phyloP scores from a whole-genome alignment of 2,797 vertebrate genomes.

The Craterocephalus amniculus region DNA sequence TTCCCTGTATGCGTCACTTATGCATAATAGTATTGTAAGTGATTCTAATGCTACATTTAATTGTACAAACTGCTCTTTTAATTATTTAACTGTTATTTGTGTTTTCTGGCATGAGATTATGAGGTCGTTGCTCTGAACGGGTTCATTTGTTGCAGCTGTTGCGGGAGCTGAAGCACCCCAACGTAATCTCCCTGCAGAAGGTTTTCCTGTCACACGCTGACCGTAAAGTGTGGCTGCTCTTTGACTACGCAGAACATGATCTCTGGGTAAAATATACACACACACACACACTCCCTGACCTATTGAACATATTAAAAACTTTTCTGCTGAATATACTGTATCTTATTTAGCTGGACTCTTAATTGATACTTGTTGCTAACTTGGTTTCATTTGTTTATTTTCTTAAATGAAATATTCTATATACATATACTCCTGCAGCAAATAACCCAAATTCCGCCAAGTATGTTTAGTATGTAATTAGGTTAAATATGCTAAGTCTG shows the following conservation, averaged over 20 bases:
- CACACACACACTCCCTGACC: slow-evolving; percentile 5
- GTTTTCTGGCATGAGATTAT: slow-evolving; percentile 14
- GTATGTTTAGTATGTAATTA: not conserved
- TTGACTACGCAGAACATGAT: slow-evolving; percentile 98
- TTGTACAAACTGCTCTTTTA: not conserved
- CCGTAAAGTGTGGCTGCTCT: slow-evolving; percentile 99
- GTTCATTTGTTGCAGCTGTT: slow-evolving; percentile 90
- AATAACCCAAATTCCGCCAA: slow-evolving; percentile 1
- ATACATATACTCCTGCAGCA: not conserved
- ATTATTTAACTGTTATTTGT: slow-evolving; percentile 3
- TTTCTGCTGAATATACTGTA: not conserved
- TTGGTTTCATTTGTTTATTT: not conserved
- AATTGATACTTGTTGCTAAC: not conserved
- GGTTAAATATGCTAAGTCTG: slow-evolving; percentile 20
- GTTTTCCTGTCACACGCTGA: slow-evolving; percentile 99
- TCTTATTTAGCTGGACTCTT: not conserved
- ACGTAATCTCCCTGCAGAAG: slow-evolving; percentile 99
- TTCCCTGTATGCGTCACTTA: not conserved
- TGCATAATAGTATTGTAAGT: not conserved
- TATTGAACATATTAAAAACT: not conserved
- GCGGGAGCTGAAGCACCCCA: slow-evolving; percentile 97
- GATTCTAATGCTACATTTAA: not conserved
- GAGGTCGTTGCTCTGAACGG: slow-evolving; percentile 20
- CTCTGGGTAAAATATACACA: slow-evolving; percentile 91
- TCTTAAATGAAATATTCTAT: not conserved